These are phyloP conservation scores for Cichlasoma orientale DNA, from an alignment of 2,797 vertebrate genomes.

Conservation along the genomic window DNA sequence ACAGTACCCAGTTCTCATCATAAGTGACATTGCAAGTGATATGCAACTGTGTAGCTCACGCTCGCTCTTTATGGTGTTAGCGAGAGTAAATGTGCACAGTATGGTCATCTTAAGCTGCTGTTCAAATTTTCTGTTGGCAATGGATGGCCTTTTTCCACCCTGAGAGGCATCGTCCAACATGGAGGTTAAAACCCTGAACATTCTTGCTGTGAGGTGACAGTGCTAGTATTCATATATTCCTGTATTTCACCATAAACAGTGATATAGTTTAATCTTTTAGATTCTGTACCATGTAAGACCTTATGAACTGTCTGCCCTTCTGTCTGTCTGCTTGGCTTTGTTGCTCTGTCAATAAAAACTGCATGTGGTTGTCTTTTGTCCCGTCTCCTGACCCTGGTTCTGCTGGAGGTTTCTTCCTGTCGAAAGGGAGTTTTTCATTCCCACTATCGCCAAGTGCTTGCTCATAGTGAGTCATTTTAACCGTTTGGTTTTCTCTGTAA, in stretches of 20 bases:
- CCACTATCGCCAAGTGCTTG: no score
- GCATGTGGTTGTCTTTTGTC: not conserved
- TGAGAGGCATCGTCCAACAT: not conserved
- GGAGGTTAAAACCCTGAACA: not conserved
- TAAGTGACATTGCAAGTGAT: not conserved
- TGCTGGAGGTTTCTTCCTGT: no score
- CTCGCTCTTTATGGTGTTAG: not conserved
- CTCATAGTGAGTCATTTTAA: no score
- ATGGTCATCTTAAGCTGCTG: not conserved
- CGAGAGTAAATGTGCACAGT: not conserved
- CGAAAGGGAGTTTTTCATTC: no score
- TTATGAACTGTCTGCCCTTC: not conserved
- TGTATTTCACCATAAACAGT: not conserved
- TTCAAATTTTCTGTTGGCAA: not conserved
- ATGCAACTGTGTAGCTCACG: rapidly evolving
- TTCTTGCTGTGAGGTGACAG: not conserved
- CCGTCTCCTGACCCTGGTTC: no score
- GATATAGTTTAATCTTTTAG: not conserved
- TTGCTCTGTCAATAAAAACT: constrained; percentile 8
- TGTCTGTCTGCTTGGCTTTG: not conserved
- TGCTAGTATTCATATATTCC: not conserved
- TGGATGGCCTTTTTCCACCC: not conserved
- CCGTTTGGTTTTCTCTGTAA: no score
- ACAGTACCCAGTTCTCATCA: rapidly evolving
- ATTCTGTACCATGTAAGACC: not conserved